Evolutionary conservation across 1,140 invertebrate genomes (phyloP).

Genomic region (Phocides pigmalion): DNA sequence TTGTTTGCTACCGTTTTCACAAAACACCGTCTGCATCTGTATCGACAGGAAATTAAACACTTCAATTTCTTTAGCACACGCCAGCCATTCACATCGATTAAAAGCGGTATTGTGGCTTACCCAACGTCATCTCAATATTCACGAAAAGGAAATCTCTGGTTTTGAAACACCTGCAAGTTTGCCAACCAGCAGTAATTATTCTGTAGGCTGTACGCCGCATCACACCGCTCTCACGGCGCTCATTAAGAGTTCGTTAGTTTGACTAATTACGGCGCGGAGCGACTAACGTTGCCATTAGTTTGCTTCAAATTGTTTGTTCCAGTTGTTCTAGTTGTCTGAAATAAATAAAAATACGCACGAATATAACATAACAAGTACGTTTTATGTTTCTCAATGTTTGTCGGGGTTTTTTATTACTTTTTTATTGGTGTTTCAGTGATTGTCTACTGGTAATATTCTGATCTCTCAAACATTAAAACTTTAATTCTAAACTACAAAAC

Average conservation of each 20-base stretch:
- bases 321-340: background rate
- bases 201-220: slow-evolving; percentile 3
- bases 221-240: slow-evolving; percentile 4
- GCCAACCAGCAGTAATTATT: background rate
- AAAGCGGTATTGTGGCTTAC: too few species aligned
- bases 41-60: too few species aligned
- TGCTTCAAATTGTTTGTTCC: slow-evolving; percentile 1
- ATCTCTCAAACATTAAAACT: background rate
- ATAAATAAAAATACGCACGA: background rate
- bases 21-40: too few species aligned
- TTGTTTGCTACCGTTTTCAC: too few species aligned
- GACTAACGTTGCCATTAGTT: slow-evolving; percentile 24
- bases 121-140: background rate
- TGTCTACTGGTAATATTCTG: too few species aligned
- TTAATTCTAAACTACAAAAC: too few species aligned
- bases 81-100: too few species aligned
- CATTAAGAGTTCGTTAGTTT: slow-evolving; percentile 34
- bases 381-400: too few species aligned
- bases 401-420: background rate
- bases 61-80: too few species aligned
- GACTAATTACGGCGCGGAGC: slow-evolving; percentile 24
- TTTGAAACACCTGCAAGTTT: background rate
- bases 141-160: background rate
- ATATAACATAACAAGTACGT: background rate
- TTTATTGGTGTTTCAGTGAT: background rate